Evolutionary conservation across 1,140 invertebrate genomes (phyloP).

Genomic region (Habropoda laboriosa): DNA sequence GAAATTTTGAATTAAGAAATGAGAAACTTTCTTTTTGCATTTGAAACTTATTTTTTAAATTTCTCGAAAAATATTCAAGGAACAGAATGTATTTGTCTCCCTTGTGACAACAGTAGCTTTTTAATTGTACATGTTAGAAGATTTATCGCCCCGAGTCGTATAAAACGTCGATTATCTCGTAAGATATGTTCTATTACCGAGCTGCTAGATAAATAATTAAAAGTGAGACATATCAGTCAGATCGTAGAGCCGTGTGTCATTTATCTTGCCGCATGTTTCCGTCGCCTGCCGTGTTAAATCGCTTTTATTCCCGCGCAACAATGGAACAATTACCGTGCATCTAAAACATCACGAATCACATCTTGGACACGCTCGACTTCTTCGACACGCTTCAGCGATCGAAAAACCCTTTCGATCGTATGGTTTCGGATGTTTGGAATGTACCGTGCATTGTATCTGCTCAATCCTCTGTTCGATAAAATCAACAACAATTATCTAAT

Average conservation of each 20-base stretch:
- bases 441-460: not conserved
- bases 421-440: conserved; percentile 22
- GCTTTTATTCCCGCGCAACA: conserved; percentile 10
- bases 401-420: conserved; percentile 10
- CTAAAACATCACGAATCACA: conserved; percentile 28
- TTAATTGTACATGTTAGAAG: no score
- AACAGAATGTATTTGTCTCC: no score
- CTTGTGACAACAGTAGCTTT: no score
- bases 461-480: not conserved
- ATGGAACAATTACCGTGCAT: conserved; percentile 40
- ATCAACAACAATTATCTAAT: not conserved
- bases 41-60: no score
- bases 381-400: conserved; percentile 4
- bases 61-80: no score
- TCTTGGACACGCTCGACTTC: conserved; percentile 16
- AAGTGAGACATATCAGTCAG: not conserved
- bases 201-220: not conserved
- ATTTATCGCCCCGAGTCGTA: no score
- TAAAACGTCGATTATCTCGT: not conserved
- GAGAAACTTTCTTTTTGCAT: no score
- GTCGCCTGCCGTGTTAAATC: conserved; percentile 9
- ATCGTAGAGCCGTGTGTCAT: not conserved
- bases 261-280: not conserved
- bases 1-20: no score
- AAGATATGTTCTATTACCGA: not conserved